Percentiles rank a stretch among this genome's conserved stretches.
Evolutionary conservation across 2,888 invertebrate species (phyloP).

Genomic region (Atrina japonica): DNA sequence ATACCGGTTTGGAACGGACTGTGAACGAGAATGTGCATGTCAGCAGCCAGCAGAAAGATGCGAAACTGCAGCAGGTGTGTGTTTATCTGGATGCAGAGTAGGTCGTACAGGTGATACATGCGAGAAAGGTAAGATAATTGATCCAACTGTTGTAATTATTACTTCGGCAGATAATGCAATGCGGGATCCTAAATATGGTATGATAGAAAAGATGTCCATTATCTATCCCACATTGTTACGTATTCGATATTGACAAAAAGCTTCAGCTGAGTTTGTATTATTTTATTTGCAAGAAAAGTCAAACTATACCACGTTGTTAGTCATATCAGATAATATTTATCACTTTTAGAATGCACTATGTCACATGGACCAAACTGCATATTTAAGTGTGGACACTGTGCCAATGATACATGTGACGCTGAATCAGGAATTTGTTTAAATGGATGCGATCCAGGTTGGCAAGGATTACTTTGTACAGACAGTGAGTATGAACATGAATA

Average conservation of each 20-base stretch:
- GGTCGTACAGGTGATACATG: not conserved
- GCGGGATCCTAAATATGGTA: no score
- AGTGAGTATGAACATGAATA: not conserved
- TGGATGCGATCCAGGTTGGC: not conserved
- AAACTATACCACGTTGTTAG: no score
- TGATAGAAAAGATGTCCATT: not conserved
- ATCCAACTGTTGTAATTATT: no score
- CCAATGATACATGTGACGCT: not conserved
- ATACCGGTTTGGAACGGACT: not conserved
- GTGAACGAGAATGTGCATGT: conserved; percentile 1
- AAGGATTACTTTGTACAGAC: not conserved
- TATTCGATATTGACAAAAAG: no score
- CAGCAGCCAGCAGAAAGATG: not conserved
- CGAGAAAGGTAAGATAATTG: not conserved
- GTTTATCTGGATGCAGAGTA: not conserved
- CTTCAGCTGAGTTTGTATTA: no score
- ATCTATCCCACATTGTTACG: not conserved
- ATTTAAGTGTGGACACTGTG: not conserved
- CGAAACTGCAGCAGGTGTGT: not conserved
- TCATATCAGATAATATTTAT: not conserved
- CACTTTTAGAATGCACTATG: conserved; percentile 3
- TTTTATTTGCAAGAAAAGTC: no score
- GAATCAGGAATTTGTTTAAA: not conserved
- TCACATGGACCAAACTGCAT: not conserved
- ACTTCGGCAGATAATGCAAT: no score